These are phyloP conservation scores for Drosophila sturtevanti DNA, from an alignment of 1,140 invertebrate species.

Conservation along the genomic window DNA sequence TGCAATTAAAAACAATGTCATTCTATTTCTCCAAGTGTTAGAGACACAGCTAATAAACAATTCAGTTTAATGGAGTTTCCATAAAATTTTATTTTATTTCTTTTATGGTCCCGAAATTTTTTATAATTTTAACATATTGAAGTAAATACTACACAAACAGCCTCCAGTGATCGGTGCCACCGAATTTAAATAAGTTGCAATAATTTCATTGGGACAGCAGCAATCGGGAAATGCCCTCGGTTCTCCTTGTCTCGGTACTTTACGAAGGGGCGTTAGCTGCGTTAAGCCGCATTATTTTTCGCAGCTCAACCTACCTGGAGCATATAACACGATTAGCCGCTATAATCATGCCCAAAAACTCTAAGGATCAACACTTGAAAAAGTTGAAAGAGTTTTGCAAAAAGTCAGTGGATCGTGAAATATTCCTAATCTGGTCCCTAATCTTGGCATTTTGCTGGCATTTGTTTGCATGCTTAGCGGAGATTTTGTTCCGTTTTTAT, in stretches of 20 bases:
- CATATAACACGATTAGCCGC: constrained; percentile 71
- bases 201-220: constrained; percentile 55
- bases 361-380: constrained; percentile 46
- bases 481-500: constrained; percentile 58
- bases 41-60: no score
- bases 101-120: no score
- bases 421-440: constrained; percentile 60
- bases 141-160: no score
- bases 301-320: constrained; percentile 46
- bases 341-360: constrained; percentile 58
- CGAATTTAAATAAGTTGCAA: no score
- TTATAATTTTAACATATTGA: no score
- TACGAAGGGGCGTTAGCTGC: constrained; percentile 56
- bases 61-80: no score
- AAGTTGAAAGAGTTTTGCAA: constrained; percentile 70
- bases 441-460: constrained; percentile 64
- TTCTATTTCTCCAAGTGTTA: no score
- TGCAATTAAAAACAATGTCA: constrained; percentile 58
- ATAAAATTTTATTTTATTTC: no score
- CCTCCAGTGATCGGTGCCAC: no score
- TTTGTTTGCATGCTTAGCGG: constrained; percentile 77
- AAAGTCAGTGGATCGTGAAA: constrained; percentile 39
- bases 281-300: constrained; percentile 66
- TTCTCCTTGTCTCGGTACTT: not conserved
- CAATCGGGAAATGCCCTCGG: constrained; percentile 49